These are phyloP conservation scores for Nautilus pompilius DNA, from an alignment of 1,140 invertebrate species.

Conservation along the genomic window DNA sequence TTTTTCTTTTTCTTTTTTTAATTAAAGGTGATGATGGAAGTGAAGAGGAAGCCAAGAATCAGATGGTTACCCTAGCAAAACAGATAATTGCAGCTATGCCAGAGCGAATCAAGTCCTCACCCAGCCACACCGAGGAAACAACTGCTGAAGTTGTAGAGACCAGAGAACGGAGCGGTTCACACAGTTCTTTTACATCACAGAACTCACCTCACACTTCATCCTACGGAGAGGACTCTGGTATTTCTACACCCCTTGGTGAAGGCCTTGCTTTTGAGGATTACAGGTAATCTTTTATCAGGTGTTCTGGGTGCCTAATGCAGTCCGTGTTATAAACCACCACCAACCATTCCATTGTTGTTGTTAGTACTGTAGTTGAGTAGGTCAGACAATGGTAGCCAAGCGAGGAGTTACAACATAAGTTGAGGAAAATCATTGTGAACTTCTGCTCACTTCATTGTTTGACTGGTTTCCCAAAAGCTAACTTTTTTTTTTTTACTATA, in stretches of 20 bases:
- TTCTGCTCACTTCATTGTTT: too few species aligned
- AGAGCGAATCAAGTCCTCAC: conserved; percentile 78
- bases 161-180: conserved; percentile 44
- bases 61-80: conserved; percentile 85
- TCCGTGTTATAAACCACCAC: too few species aligned
- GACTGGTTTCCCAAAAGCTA: too few species aligned
- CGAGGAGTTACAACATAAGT: too few species aligned
- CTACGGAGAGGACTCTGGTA: conserved; percentile 41
- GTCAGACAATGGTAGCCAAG: too few species aligned
- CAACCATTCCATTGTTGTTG: too few species aligned
- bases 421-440: too few species aligned
- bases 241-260: conserved; percentile 52
- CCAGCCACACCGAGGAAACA: conserved; percentile 36
- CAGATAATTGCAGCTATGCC: conserved; percentile 98
- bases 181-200: conserved; percentile 47
- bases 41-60: conserved; percentile 77
- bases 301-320: too few species aligned
- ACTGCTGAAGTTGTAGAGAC: conserved; percentile 18
- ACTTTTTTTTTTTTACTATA: too few species aligned
- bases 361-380: too few species aligned
- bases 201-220: conserved; percentile 32
- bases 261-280: conserved; percentile 52
- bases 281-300: conserved; percentile 23
- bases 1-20: not conserved
- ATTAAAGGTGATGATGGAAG: conserved; percentile 19